Evolutionary conservation across 2,888 invertebrate genomes (phyloP).

Genomic region (Drosophila sordidapex): DNA sequence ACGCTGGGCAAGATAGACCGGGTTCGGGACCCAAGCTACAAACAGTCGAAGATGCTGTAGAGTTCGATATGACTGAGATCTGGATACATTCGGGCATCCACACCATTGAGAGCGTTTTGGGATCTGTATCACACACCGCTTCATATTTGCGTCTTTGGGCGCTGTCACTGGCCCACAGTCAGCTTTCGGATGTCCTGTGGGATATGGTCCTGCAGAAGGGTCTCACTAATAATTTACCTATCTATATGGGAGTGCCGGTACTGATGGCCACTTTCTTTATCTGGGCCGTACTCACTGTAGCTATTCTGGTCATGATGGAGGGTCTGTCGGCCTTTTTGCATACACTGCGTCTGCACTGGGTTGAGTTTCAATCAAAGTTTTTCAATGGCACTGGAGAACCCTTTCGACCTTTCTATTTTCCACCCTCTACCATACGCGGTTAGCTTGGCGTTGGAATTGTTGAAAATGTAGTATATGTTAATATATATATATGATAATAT

Average conservation of each 20-base stretch:
- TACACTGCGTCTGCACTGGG: slow-evolving; percentile 98
- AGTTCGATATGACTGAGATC: slow-evolving; percentile 68
- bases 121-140: slow-evolving; percentile 99
- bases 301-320: slow-evolving; percentile 99
- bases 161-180: slow-evolving; percentile 98
- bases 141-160: slow-evolving; percentile 99
- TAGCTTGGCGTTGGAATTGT: slow-evolving; percentile 5
- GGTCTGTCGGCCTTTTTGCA: slow-evolving; percentile 99
- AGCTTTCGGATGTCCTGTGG: slow-evolving; percentile 95
- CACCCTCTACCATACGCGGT: slow-evolving; percentile 76
- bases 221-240: slow-evolving; percentile 86
- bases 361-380: slow-evolving; percentile 98
- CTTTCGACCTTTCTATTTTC: slow-evolving; percentile 94
- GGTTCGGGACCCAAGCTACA: slow-evolving; percentile 25
- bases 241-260: slow-evolving; percentile 86
- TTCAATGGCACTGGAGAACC: slow-evolving; percentile 91
- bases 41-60: slow-evolving; percentile 30
- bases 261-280: slow-evolving; percentile 93
- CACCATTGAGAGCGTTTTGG: slow-evolving; percentile 87
- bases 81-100: slow-evolving; percentile 87
- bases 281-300: slow-evolving; percentile 96
- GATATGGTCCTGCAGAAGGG: slow-evolving; percentile 93
- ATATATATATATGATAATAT: too few relatives aligned
- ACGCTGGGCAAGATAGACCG: neutral
- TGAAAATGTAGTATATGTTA: neutral